Evolutionary conservation across 92 coral and sea anemone species (phyloP), one percentile per base, ranked within the genome.

Genomic region (Actinostola sp.): DNA sequence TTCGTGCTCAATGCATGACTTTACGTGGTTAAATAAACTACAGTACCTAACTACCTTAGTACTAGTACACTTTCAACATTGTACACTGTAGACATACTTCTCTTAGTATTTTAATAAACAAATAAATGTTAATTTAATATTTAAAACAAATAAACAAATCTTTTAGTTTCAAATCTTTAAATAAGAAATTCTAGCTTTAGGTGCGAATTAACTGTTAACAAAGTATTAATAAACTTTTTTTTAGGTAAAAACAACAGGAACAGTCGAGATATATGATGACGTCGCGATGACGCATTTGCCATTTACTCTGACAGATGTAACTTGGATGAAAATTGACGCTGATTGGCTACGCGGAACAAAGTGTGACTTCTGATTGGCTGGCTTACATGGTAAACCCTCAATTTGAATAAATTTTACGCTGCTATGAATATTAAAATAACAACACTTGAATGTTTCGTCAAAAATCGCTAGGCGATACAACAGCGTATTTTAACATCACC

Each of bases 391-490:
- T 52, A 63, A 71, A 75, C 59, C 89, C 70, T 78, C 72, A 35
- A 65, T 63, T 65, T 72, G 54, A 71, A 84, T 71, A 65, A 70
- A 68, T 66, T 83, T 60, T 15, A 63, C 49, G 63, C 50, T n/a
- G 55, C 55, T 29, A 63, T 77, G 64, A 84, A 76, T 76, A 63
- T 26, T 62, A 69, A 74, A 75, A 70, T 71, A 21, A 41, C 38
- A 52, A 27, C 63, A 23, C 66, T 36, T 35, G 58, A 56, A 39
- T 68, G 48, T 70, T 76, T 52, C 74, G 65, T 54, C 79, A 16
- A 39, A 68, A 41, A 77, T 57, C 83, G 29, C 79, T 64, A 68
- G 72, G 86, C 78, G 84, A 77, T 77, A 64, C 77, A 60, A 43
- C 78, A 58, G 46, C 34, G 81, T 60, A 51, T 42, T 82, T n/a